phyloP scores from a whole-genome alignment of 2,888 invertebrate genomes.

The Phalera bucephala region DNA sequence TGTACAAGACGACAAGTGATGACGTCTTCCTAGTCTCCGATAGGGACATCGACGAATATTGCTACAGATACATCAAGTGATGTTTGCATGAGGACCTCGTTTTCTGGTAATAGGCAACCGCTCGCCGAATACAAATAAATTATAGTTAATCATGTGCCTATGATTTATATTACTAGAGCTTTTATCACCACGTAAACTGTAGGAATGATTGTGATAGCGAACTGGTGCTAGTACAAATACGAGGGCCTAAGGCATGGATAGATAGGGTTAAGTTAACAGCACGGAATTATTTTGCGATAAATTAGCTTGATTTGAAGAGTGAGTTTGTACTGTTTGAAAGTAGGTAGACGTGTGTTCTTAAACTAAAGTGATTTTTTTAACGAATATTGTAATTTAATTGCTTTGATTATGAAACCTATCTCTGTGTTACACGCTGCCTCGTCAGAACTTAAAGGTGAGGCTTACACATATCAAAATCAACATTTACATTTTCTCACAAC shows the following conservation, averaged over 20 bases:
- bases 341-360: conserved; percentile 37
- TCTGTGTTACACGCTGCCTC: conserved; percentile 81
- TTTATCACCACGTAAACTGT: too few species aligned
- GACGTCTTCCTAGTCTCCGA: conserved; percentile 48
- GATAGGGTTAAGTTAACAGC: conserved; percentile 22
- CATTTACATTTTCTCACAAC: conserved; percentile 5
- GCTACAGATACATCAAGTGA: conserved; percentile 58
- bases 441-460: conserved; percentile 80
- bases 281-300: conserved; percentile 30
- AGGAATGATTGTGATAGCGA: conserved; percentile 20
- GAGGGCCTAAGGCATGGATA: conserved; percentile 21
- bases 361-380: conserved; percentile 7
- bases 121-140: conserved; percentile 9
- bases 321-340: conserved; percentile 36
- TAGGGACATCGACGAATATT: conserved; percentile 65
- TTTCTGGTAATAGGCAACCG: conserved; percentile 22
- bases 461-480: conserved; percentile 12
- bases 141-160: too few species aligned
- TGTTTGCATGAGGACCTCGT: conserved; percentile 33
- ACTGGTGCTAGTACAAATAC: conserved; percentile 29
- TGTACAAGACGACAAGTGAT: conserved; percentile 65
- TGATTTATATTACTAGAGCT: too few species aligned
- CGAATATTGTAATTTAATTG: conserved; percentile 31
- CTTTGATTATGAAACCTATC: conserved; percentile 70
- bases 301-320: conserved; percentile 37